These are phyloP conservation scores for Phyllotreta striolata DNA, from an alignment of 2,888 invertebrate genomes.

Conservation along the genomic window DNA sequence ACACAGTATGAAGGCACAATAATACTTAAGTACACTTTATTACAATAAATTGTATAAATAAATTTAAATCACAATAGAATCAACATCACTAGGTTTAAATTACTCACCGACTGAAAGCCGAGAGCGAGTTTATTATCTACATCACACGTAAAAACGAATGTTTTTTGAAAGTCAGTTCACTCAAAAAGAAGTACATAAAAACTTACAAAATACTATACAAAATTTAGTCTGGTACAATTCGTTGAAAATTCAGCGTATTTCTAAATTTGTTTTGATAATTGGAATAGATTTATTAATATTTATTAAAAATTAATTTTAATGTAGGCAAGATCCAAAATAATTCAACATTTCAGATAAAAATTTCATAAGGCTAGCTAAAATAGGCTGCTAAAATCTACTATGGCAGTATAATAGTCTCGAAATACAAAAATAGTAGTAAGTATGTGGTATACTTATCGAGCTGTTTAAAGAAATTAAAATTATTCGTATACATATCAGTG, in stretches of 20 bases:
- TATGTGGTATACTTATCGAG: not conserved
- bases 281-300: constrained; percentile 5
- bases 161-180: constrained; percentile 26
- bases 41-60: constrained; percentile 44
- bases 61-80: constrained; percentile 47
- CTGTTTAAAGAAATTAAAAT: not conserved
- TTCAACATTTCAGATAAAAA: not conserved
- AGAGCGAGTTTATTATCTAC: constrained; percentile 31
- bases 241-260: constrained; percentile 10
- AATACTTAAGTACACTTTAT: constrained; percentile 39
- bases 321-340: no score
- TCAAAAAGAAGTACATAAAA: constrained; percentile 7
- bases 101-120: constrained; percentile 35
- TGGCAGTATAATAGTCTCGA: constrained; percentile 24
- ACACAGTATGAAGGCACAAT: no score
- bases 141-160: constrained; percentile 28
- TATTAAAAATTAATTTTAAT: constrained; percentile 11
- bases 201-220: constrained; percentile 23
- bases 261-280: constrained; percentile 1
- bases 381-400: constrained; percentile 22
- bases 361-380: not conserved
- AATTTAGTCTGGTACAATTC: constrained; percentile 21
- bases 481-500: constrained; percentile 4
- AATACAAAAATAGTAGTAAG: constrained; percentile 1
- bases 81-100: constrained; percentile 44